Evolutionary conservation across 2,797 vertebrate species (phyloP).

Genomic region (Epinephelus awoara): DNA sequence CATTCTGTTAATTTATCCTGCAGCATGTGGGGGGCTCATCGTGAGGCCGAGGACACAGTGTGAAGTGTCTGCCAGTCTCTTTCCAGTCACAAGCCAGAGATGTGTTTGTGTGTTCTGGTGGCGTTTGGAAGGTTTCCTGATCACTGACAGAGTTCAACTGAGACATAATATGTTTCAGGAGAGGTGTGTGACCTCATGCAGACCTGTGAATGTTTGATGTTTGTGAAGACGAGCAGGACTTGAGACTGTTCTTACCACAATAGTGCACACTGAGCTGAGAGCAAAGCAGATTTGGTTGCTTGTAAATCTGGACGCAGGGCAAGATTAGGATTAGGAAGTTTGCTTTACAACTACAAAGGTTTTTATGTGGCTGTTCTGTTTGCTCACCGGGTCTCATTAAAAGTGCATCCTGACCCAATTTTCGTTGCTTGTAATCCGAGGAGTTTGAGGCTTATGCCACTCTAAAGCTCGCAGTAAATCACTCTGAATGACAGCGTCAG

Average conservation of each 20-base stretch:
- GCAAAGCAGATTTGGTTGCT: slow-evolving; percentile 42
- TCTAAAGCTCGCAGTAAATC: neutral
- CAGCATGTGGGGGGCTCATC: neutral
- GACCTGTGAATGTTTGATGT: neutral
- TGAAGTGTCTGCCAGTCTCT: neutral
- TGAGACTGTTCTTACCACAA: slow-evolving; percentile 9
- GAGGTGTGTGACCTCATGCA: neutral
- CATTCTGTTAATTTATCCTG: slow-evolving; percentile 7
- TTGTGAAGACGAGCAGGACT: neutral
- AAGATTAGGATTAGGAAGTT: slow-evolving; percentile 54
- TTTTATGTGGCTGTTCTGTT: slow-evolving; percentile 29
- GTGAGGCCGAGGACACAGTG: neutral
- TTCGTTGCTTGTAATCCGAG: slow-evolving; percentile 7
- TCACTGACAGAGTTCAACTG: neutral
- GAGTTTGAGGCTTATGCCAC: neutral
- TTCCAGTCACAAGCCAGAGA: neutral
- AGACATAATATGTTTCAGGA: neutral
- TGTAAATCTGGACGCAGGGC: slow-evolving; percentile 32
- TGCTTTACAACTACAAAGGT: slow-evolving; percentile 30
- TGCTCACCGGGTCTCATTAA: slow-evolving; percentile 22
- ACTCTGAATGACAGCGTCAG: neutral
- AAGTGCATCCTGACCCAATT: slow-evolving; percentile 21
- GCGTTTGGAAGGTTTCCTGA: neutral
- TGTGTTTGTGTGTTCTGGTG: neutral
- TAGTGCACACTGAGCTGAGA: neutral